These are phyloP conservation scores for Kryptolebias ocellatus DNA, from an alignment of 2,797 vertebrate genomes.

Conservation along the genomic window DNA sequence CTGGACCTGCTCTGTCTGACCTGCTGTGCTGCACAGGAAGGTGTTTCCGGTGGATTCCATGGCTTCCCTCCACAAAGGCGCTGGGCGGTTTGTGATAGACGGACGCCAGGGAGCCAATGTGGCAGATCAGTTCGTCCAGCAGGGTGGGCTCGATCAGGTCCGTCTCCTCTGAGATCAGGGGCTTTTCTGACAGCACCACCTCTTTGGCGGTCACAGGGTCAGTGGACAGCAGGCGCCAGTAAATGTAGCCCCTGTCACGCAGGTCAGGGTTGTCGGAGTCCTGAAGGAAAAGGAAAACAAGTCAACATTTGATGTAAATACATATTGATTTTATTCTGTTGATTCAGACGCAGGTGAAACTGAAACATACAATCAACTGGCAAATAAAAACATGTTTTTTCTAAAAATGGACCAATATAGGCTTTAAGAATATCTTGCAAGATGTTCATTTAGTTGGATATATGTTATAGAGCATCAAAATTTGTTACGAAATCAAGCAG, in stretches of 20 bases:
- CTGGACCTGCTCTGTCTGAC: conserved; percentile 67
- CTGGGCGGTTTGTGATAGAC: conserved; percentile 98
- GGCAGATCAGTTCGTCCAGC: conserved; percentile 95
- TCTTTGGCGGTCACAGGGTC: conserved; percentile 98
- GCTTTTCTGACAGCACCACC: conserved; percentile 96
- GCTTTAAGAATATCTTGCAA: too few species aligned
- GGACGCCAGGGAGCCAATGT: conserved; percentile 94
- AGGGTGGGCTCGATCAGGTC: conserved; percentile 96
- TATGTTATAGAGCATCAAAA: too few species aligned
- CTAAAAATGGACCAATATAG: too few species aligned
- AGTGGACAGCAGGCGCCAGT: conserved; percentile 97
- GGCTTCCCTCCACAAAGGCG: conserved; percentile 97
- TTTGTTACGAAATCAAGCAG: too few species aligned
- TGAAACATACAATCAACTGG: neutral
- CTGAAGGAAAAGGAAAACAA: conserved; percentile 64
- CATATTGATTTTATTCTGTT: neutral
- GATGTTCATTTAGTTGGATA: too few species aligned
- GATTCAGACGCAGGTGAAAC: neutral
- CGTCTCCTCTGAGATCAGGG: conserved; percentile 96
- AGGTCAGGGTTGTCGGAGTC: conserved; percentile 98
- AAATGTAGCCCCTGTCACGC: conserved; percentile 96
- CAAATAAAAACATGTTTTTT: too few species aligned
- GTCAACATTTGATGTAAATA: too few species aligned
- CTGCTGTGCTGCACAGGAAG: conserved; percentile 96
- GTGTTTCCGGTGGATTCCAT: conserved; percentile 95